phyloP scores from a whole-genome alignment of 2,797 vertebrate genomes.

The Pangasius larnaudii region DNA sequence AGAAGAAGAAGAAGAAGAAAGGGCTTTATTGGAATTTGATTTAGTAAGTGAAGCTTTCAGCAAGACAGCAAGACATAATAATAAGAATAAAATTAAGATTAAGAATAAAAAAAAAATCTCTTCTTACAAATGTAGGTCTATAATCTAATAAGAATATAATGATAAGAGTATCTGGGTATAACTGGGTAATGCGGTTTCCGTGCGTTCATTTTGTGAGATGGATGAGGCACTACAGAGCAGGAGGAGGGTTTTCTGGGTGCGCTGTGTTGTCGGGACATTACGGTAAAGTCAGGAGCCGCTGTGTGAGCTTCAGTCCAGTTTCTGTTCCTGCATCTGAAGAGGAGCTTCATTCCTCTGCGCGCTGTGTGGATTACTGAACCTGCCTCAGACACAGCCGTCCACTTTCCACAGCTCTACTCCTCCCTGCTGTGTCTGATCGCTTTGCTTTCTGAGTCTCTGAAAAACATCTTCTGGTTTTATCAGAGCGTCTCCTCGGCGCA shows the following conservation, averaged over 20 bases:
- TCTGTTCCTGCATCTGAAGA: neutral
- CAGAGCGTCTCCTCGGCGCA: neutral
- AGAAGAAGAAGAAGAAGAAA: too few species aligned
- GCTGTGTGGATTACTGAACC: neutral
- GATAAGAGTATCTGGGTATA: too few species aligned
- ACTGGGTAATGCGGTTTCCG: too few species aligned
- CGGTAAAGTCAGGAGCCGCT: neutral
- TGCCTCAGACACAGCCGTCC: neutral
- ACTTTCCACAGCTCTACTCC: too few species aligned
- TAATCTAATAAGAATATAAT: neutral
- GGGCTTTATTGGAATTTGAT: too few species aligned
- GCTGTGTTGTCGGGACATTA: neutral
- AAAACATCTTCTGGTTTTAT: neutral
- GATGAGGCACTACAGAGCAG: neutral
- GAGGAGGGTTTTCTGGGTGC: neutral
- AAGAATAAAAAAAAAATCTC: neutral
- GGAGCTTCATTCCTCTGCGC: neutral
- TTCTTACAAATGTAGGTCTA: neutral
- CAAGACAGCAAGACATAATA: too few species aligned
- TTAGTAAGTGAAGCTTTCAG: too few species aligned
- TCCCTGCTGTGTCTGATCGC: neutral
- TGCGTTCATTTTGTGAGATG: neutral
- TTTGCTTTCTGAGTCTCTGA: neutral
- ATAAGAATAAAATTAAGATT: too few species aligned
- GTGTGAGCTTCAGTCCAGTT: slow-evolving; percentile 14